Percentiles rank a stretch among this genome's conserved stretches.
These are phyloP conservation scores for Pseudomyrmex pallidus DNA, from an alignment of 1,140 invertebrate genomes.

Conservation along the genomic window DNA sequence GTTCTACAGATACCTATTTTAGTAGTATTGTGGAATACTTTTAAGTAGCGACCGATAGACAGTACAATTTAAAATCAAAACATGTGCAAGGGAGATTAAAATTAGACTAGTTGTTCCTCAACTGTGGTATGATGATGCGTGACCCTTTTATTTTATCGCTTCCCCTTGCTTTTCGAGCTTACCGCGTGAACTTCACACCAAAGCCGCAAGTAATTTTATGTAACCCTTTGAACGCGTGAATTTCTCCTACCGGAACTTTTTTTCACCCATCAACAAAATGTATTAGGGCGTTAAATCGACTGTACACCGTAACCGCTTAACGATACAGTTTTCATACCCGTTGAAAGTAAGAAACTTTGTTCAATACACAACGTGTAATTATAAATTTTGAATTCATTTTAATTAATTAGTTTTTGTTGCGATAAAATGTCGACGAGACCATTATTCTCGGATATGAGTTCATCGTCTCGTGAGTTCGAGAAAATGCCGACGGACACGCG, in stretches of 20 bases:
- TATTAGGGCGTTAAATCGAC: constrained; percentile 61
- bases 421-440: not conserved
- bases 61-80: constrained; percentile 23
- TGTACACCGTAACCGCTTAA: constrained; percentile 40
- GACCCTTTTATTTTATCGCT: constrained; percentile 41
- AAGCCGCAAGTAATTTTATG: constrained; percentile 38
- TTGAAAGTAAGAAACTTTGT: constrained; percentile 27
- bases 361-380: constrained; percentile 60
- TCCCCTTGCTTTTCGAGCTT: constrained; percentile 47
- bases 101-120: constrained; percentile 35
- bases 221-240: constrained; percentile 17
- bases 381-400: constrained; percentile 72
- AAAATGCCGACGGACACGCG: not conserved
- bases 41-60: too few species aligned
- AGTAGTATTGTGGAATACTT: too few species aligned
- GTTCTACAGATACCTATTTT: too few species aligned
- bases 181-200: constrained; percentile 42
- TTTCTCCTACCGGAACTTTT: constrained; percentile 40
- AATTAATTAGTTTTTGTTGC: constrained; percentile 13
- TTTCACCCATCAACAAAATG: constrained; percentile 17
- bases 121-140: constrained; percentile 4
- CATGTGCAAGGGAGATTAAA: constrained; percentile 36
- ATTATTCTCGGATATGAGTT: not conserved
- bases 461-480: not conserved
- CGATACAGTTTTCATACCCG: constrained; percentile 53